Evolutionary conservation across 2,113 vertebrate species (phyloP).

Genomic region (Budorcas taxicolor): DNA sequence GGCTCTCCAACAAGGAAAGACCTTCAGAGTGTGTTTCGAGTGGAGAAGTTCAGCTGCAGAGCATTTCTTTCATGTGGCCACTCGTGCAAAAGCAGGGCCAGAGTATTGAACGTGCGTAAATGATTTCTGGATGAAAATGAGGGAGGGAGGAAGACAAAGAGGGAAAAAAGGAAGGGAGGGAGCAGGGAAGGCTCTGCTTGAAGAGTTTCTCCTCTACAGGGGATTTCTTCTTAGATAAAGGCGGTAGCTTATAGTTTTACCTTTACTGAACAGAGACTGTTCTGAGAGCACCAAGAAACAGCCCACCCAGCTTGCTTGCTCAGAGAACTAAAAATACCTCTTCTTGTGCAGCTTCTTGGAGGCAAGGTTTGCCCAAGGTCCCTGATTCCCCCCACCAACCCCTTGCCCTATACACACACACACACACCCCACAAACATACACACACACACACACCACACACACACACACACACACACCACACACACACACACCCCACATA

Average conservation of each 20-base stretch:
- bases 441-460: not conserved
- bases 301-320: not conserved
- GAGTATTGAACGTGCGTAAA: not conserved
- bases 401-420: not conserved
- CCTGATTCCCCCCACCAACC: not conserved
- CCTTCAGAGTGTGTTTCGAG: not conserved
- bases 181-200: not conserved
- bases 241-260: not conserved
- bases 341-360: not conserved
- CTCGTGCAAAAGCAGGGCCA: not conserved
- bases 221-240: constrained; percentile 23
- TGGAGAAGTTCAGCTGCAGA: not conserved
- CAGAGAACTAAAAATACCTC: not conserved
- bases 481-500: no score
- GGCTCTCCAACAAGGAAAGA: not conserved
- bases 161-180: not conserved
- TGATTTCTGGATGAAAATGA: constrained; percentile 51
- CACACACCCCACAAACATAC: no score
- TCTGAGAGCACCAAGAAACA: not conserved
- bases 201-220: not conserved
- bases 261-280: not conserved
- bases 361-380: not conserved
- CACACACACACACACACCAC: no score
- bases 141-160: not conserved
- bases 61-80: not conserved